Evolutionary conservation across 2,888 invertebrate genomes (phyloP).

Genomic region (Metellina segmentata): DNA sequence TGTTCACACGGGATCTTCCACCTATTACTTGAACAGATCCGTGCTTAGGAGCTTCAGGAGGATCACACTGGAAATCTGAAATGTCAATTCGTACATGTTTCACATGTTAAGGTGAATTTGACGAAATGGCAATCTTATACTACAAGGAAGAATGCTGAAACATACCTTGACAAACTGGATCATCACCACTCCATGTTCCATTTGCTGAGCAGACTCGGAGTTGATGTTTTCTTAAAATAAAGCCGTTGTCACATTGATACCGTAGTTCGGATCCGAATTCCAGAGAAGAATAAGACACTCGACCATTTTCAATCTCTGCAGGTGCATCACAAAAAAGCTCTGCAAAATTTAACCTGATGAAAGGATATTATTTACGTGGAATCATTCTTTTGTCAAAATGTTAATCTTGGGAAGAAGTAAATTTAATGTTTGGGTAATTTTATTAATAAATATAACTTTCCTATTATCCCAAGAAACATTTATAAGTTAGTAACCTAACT

Average conservation of each 20-base stretch:
- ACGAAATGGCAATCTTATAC: too few relatives aligned
- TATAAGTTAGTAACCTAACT: too few relatives aligned
- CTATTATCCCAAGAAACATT: too few relatives aligned
- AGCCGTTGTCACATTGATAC: conserved; percentile 50
- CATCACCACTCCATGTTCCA: conserved; percentile 47
- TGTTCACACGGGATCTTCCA: conserved; percentile 12
- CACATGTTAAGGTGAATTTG: too few relatives aligned
- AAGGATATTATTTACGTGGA: neutral
- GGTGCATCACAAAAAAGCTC: conserved; percentile 49
- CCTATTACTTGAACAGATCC: conserved; percentile 29
- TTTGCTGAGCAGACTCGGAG: conserved; percentile 42
- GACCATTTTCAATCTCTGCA: conserved; percentile 31
- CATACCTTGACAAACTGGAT: conserved; percentile 52
- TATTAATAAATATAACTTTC: too few relatives aligned
- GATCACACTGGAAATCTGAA: conserved; percentile 50
- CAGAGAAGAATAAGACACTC: conserved; percentile 30
- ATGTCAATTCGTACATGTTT: neutral
- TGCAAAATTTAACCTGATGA: neutral
- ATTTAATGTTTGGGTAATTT: too few relatives aligned
- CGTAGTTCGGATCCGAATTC: conserved; percentile 47
- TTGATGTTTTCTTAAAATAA: conserved; percentile 12
- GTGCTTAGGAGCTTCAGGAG: conserved; percentile 21
- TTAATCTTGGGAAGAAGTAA: neutral
- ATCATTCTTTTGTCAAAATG: neutral
- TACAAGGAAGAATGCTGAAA: neutral